A percentile compares a stretch with the other conserved stretches of the same genome.
These are phyloP conservation scores for Sebastes itinus DNA, from an alignment of 2,797 vertebrate genomes.

Conservation along the genomic window DNA sequence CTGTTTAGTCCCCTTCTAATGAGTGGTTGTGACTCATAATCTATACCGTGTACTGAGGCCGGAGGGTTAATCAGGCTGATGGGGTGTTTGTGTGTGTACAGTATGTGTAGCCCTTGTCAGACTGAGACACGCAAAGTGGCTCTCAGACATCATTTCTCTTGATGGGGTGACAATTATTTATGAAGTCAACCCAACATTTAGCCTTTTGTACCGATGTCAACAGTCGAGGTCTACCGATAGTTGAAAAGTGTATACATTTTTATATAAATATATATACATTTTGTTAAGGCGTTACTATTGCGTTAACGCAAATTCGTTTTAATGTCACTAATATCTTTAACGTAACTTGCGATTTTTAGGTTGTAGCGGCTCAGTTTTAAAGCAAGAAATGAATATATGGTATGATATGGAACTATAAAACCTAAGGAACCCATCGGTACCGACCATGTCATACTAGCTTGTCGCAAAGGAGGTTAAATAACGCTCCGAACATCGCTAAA, in stretches of 20 bases:
- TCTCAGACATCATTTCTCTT: conserved; percentile 43
- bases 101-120: conserved; percentile 25
- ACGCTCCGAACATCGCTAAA: too few relatives aligned
- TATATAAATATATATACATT: too few relatives aligned
- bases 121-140: conserved; percentile 35
- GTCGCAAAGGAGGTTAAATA: too few relatives aligned
- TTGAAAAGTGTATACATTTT: background rate
- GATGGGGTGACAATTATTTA: conserved; percentile 56
- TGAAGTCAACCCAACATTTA: conserved; percentile 37
- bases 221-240: background rate
- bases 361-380: too few relatives aligned
- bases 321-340: too few relatives aligned
- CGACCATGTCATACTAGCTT: too few relatives aligned
- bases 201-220: conserved; percentile 38
- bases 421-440: too few relatives aligned
- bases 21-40: conserved; percentile 68
- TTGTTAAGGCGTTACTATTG: too few relatives aligned
- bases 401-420: too few relatives aligned
- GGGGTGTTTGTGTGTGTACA: conserved; percentile 25
- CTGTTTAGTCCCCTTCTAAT: conserved; percentile 59
- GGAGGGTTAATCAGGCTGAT: conserved; percentile 55
- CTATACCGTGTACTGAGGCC: conserved; percentile 58
- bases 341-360: too few relatives aligned
- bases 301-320: too few relatives aligned
- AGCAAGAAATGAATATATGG: too few relatives aligned